phyloP scores from a whole-genome alignment of 2,888 invertebrate genomes.

The Hirtodrosophila confusa region DNA sequence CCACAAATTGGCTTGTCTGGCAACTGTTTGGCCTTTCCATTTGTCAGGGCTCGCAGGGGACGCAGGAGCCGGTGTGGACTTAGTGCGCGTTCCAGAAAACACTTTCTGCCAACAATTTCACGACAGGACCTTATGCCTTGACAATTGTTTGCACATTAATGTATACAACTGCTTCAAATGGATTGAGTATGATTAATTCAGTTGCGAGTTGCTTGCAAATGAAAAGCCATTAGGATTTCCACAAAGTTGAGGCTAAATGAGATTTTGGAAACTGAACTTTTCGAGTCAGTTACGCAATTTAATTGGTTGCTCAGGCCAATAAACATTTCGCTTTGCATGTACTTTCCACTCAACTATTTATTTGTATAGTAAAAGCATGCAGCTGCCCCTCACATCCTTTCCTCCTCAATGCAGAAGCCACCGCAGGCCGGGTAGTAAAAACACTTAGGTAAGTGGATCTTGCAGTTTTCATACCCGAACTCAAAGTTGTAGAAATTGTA shows the following conservation, averaged over 20 bases:
- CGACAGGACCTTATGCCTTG: slow-evolving; percentile 6
- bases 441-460: slow-evolving; percentile 27
- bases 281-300: slow-evolving; percentile 7
- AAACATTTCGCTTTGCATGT: slow-evolving; percentile 28
- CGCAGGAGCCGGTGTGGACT: background rate
- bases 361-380: slow-evolving; percentile 36
- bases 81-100: slow-evolving; percentile 4
- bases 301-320: slow-evolving; percentile 15
- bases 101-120: background rate
- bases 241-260: slow-evolving; percentile 5
- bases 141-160: background rate
- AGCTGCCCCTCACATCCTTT: background rate
- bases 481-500: background rate
- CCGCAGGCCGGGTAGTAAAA: slow-evolving; percentile 28
- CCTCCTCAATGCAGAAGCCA: background rate
- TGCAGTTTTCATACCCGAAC: slow-evolving; percentile 9
- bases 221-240: slow-evolving; percentile 5
- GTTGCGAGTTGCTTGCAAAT: background rate
- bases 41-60: slow-evolving; percentile 11
- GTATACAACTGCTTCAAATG: slow-evolving; percentile 2
- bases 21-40: slow-evolving; percentile 12
- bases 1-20: slow-evolving; percentile 61
- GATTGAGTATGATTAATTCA: background rate
- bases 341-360: slow-evolving; percentile 46
- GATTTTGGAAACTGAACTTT: slow-evolving; percentile 3